These are phyloP conservation scores for Linepithema humile DNA, from an alignment of 1,140 invertebrate species.

Conservation along the genomic window DNA sequence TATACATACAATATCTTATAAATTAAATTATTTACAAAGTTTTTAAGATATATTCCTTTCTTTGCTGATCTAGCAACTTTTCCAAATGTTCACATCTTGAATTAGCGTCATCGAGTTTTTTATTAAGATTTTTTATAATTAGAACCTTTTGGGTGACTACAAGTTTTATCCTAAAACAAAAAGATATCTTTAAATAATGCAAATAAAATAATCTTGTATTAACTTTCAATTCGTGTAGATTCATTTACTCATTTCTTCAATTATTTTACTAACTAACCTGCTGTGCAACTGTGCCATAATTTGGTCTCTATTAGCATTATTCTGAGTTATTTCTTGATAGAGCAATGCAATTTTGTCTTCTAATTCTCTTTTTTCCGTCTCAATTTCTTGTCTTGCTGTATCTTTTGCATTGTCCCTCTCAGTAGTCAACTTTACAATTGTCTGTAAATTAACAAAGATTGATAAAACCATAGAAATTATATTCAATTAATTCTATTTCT, in stretches of 20 bases:
- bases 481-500: background rate
- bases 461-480: background rate
- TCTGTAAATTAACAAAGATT: slow-evolving; percentile 68
- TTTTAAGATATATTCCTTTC: slow-evolving; percentile 88
- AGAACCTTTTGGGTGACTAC: slow-evolving; percentile 91
- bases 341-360: slow-evolving; percentile 78
- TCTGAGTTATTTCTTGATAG: slow-evolving; percentile 76
- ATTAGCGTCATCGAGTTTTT: slow-evolving; percentile 88
- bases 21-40: slow-evolving; percentile 68
- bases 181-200: slow-evolving; percentile 65
- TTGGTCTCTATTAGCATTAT: slow-evolving; percentile 74
- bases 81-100: slow-evolving; percentile 90
- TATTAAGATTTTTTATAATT: slow-evolving; percentile 88
- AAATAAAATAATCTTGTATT: background rate
- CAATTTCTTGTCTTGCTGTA: slow-evolving; percentile 83
- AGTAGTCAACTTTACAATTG: slow-evolving; percentile 81
- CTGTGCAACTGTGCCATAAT: slow-evolving; percentile 80
- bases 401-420: slow-evolving; percentile 84
- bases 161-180: slow-evolving; percentile 89
- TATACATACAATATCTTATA: background rate
- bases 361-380: slow-evolving; percentile 79
- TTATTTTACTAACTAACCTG: slow-evolving; percentile 68
- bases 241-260: background rate
- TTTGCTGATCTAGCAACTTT: slow-evolving; percentile 90
- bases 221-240: background rate